These are phyloP conservation scores for Nycticryphes semicollaris DNA, from an alignment of 2,113 vertebrate species.

Conservation along the genomic window DNA sequence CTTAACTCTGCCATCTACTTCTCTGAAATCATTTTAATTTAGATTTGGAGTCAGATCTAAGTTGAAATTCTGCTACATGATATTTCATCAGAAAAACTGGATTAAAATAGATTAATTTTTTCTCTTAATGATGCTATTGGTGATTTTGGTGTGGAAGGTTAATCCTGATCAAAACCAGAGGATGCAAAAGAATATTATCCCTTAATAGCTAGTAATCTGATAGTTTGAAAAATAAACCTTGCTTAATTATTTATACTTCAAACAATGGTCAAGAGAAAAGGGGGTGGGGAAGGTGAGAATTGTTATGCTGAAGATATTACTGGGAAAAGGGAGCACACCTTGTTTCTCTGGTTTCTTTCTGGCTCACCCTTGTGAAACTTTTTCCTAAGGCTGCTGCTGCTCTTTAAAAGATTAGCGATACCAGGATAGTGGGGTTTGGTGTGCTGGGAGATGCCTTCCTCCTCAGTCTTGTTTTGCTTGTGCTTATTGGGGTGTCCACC, in stretches of 20 bases:
- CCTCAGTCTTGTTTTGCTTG: neutral
- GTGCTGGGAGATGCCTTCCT: neutral
- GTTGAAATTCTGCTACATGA: neutral
- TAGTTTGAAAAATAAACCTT: neutral
- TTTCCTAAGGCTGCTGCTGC: rapidly evolving
- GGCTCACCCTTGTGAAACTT: neutral
- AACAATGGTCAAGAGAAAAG: neutral
- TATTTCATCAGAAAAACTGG: neutral
- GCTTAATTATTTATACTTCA: too few species aligned
- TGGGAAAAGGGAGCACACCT: neutral
- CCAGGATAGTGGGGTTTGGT: neutral
- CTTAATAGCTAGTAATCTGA: neutral
- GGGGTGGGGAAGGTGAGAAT: neutral
- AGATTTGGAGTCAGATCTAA: neutral
- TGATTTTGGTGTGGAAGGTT: neutral
- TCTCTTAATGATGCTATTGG: too few species aligned
- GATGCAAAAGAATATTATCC: neutral
- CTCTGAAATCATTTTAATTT: neutral
- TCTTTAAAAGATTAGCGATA: neutral
- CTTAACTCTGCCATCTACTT: neutral
- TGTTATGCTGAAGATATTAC: neutral
- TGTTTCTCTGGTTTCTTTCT: neutral
- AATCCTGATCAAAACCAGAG: neutral
- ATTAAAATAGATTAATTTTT: neutral
- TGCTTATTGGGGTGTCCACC: too few species aligned